Conservation (phyloP, 1,140 invertebrate genomes). For the Eriocheir sinensis region DNA sequence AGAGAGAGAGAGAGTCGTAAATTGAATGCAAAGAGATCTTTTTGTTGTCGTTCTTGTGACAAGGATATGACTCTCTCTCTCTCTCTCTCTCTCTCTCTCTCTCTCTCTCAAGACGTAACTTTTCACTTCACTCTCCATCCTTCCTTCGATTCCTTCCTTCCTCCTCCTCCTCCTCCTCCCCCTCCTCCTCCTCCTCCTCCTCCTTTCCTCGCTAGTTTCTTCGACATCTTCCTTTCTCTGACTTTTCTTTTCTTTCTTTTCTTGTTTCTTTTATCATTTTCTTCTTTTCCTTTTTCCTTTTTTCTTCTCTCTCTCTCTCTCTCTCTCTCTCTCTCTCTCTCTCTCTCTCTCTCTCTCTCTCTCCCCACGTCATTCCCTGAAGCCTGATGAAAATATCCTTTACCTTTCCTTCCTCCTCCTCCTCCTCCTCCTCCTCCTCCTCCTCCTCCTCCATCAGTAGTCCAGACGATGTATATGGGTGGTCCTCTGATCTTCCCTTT, state of each 20-base stretch:
- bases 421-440: neutral
- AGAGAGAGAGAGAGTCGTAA: slow-evolving; percentile 37
- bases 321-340: neutral
- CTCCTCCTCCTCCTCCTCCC: no score
- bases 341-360: neutral
- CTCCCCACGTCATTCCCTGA: neutral
- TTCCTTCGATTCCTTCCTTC: no score
- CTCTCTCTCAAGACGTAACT: no score
- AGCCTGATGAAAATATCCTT: neutral
- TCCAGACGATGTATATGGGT: no score
- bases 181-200: no score
- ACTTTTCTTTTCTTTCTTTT: neutral
- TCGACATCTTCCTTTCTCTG: no score
- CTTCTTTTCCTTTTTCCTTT: neutral
- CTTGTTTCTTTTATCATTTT: neutral
- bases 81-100: neutral
- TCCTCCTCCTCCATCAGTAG: neutral
- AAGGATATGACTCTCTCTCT: neutral
- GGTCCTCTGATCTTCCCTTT: no score
- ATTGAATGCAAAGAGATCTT: neutral
- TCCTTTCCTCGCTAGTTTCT: no score
- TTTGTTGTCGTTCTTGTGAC: neutral
- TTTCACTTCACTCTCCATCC: no score
- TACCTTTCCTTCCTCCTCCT: neutral
- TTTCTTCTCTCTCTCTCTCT: neutral